These are phyloP conservation scores for Dasypus novemcinctus DNA, from an alignment of 2,113 vertebrate species.

Conservation along the genomic window DNA sequence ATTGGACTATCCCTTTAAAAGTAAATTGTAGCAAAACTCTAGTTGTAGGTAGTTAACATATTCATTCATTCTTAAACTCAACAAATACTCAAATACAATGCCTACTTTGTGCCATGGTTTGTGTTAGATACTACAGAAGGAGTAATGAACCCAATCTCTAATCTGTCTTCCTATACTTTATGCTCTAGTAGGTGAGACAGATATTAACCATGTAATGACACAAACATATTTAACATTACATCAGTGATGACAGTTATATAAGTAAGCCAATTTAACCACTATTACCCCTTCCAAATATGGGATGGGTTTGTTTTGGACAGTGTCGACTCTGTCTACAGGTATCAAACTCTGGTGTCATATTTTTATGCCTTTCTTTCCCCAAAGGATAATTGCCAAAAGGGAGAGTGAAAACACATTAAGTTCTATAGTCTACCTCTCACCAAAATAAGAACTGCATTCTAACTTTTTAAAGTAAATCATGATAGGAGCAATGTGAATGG, in stretches of 20 bases:
- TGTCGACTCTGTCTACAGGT: background rate
- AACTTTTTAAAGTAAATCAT: background rate
- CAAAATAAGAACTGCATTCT: background rate
- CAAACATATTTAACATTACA: background rate
- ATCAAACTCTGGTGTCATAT: background rate
- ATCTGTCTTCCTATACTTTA: background rate
- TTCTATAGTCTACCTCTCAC: background rate
- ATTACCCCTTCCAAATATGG: background rate
- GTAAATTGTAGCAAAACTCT: background rate
- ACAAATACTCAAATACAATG: background rate
- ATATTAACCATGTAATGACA: background rate
- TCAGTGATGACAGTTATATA: background rate
- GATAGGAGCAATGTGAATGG: background rate
- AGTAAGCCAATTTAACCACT: background rate
- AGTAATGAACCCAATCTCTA: accelerated
- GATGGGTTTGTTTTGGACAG: background rate
- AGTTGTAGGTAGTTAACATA: background rate
- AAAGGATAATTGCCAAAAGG: background rate
- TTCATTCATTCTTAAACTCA: background rate
- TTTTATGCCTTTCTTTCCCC: slow-evolving; percentile 5
- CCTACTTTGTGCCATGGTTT: accelerated
- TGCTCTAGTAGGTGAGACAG: background rate
- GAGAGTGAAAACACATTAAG: background rate
- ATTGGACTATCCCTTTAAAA: background rate
- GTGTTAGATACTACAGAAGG: too few species aligned